These are phyloP conservation scores for Agriopis marginaria DNA, from an alignment of 2,888 invertebrate species.

Conservation along the genomic window DNA sequence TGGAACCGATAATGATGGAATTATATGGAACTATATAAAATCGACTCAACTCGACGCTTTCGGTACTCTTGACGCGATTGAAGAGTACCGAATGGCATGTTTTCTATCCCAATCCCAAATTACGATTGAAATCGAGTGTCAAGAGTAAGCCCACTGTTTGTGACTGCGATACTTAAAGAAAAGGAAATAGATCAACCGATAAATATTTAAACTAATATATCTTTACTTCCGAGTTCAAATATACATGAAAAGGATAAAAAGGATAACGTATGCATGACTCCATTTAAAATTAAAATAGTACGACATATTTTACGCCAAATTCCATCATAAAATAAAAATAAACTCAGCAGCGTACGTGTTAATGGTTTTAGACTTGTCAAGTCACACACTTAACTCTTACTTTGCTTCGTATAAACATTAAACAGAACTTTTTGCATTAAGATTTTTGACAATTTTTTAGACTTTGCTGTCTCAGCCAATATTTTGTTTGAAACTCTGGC, in stretches of 20 bases:
- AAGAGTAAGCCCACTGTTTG: too few relatives aligned
- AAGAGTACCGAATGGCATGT: too few relatives aligned
- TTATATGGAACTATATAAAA: too few relatives aligned
- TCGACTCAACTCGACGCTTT: too few relatives aligned
- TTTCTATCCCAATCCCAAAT: too few relatives aligned
- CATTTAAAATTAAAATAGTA: slow-evolving; percentile 12
- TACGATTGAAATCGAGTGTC: too few relatives aligned
- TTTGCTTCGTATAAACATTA: slow-evolving; percentile 31
- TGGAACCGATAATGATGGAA: too few relatives aligned
- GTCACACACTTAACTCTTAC: slow-evolving; percentile 9
- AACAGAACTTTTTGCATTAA: slow-evolving; percentile 42
- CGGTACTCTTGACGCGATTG: too few relatives aligned
- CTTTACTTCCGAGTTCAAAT: too few relatives aligned
- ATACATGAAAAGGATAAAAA: neutral
- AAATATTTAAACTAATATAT: too few relatives aligned
- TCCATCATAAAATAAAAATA: slow-evolving; percentile 14
- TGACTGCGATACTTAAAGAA: too few relatives aligned
- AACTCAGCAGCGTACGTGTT: slow-evolving; percentile 6
- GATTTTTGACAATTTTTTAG: slow-evolving; percentile 30
- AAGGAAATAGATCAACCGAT: too few relatives aligned
- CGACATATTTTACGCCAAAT: slow-evolving; percentile 9
- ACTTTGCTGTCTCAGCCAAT: slow-evolving; percentile 29
- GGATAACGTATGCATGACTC: slow-evolving; percentile 16
- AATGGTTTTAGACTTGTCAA: slow-evolving; percentile 17
- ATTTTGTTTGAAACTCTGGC: slow-evolving; percentile 25